phyloP scores from a whole-genome alignment of 2,888 invertebrate genomes.

The Scaeva pyrastri region DNA sequence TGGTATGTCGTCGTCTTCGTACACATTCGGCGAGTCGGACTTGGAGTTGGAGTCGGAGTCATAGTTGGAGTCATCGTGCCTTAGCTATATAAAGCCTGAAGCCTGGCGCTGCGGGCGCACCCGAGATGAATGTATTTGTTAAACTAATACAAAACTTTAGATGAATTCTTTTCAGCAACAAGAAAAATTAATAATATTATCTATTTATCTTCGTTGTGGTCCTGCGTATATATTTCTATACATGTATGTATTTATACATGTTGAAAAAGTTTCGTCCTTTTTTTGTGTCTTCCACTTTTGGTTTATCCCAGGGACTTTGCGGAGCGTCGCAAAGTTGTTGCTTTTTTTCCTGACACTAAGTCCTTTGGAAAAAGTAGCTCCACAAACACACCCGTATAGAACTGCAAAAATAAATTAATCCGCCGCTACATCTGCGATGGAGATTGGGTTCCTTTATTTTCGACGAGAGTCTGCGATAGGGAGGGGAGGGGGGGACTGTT shows the following conservation, averaged over 20 bases:
- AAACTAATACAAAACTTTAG: constrained; percentile 79
- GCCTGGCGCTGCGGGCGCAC: constrained; percentile 31
- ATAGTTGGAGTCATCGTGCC: constrained; percentile 18
- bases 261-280: constrained; percentile 56
- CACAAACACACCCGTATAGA: constrained; percentile 12
- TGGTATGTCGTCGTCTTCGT: constrained; percentile 70
- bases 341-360: constrained; percentile 27
- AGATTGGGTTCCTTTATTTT: neutral
- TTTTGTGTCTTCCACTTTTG: constrained; percentile 36
- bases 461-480: too few relatives aligned
- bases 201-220: constrained; percentile 79
- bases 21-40: neutral
- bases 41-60: neutral
- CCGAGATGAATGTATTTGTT: constrained; percentile 78
- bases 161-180: constrained; percentile 78
- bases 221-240: constrained; percentile 51
- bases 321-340: constrained; percentile 57
- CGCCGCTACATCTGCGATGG: constrained; percentile 34
- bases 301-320: constrained; percentile 21
- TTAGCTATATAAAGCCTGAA: neutral
- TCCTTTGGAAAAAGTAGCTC: constrained; percentile 16
- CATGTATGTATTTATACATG: neutral
- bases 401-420: constrained; percentile 58
- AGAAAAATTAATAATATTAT: constrained; percentile 79
- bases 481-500: neutral